Base-by-base conservation (phyloP, 2,113 vertebrate genomes). In the Oenanthe oenanthe region DNA sequence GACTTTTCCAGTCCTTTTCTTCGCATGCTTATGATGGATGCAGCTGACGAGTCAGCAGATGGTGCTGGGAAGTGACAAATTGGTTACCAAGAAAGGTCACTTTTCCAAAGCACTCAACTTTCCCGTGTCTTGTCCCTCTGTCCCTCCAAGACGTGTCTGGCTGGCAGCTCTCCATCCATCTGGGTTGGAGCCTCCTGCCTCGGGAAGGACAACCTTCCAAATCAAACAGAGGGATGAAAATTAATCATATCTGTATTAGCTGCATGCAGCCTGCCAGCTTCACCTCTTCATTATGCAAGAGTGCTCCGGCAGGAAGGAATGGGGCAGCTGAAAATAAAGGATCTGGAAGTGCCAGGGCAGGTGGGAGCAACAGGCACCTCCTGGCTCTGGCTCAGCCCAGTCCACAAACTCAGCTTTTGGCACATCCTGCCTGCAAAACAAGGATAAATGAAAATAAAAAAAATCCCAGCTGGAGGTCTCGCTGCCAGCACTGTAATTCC, bases 41-140 rank as follows among this genome's bases (percentile, higher is more conserved):
- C 77, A 48, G 93, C 82, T 96, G 94, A 91, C 10, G 48, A 96
- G 85, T 90, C 91, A 94, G 95, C 96, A 97, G 96, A 97, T 96
- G 96, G 95, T 83, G 88, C 72, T 87, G 93, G 70, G 73, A 93
- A 96, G 92, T 83, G 91, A 95, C 91, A 96, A 95, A 97, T 97
- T 85, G 89, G 96, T 96, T 95, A 88, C 92, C 81, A 75, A 71
- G 92, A 89, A 95, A 97, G 96, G 97, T 97, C 97, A 96, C 89
- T 95, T 94, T 86, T 96, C 83, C 94, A 74, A 94, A 95, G 91
- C 86, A 80, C 80, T 38, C 61, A 97, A 96, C 90, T 96, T 94
- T 47, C 87, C 92, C 54, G 1, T 85, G 63, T 70, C 79, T 95
- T 62, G 62, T 82, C 81, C 93, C 88, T 4, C 74, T 57, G 92